Percentiles rank a stretch among this genome's conserved stretches.
phyloP scores from a whole-genome alignment of 1,140 invertebrate species.

The Aphaenogaster rudis region DNA sequence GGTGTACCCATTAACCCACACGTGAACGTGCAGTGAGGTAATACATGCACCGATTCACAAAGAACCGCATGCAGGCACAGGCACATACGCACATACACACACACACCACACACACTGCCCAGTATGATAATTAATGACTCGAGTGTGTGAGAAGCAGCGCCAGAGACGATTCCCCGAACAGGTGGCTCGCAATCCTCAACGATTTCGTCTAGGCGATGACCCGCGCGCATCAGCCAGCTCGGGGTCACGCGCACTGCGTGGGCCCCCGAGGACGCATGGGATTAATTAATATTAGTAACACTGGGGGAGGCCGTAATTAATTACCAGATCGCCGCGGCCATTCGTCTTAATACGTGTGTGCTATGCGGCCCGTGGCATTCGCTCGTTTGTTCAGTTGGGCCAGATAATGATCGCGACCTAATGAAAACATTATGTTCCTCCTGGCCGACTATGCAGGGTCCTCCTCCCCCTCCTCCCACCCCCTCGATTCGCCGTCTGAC shows the following conservation, averaged over 20 bases:
- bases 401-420: slow-evolving; percentile 80
- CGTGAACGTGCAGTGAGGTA: too few relatives aligned
- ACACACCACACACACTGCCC: not conserved
- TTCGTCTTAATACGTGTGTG: slow-evolving; percentile 79
- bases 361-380: slow-evolving; percentile 72
- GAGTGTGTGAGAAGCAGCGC: slow-evolving; percentile 65
- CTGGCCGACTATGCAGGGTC: not conserved
- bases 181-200: slow-evolving; percentile 65
- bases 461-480: not conserved
- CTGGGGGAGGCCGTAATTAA: slow-evolving; percentile 80
- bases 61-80: not conserved
- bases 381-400: slow-evolving; percentile 75
- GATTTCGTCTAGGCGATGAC: slow-evolving; percentile 62
- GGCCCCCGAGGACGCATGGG: slow-evolving; percentile 53
- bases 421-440: slow-evolving; percentile 79
- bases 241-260: slow-evolving; percentile 48
- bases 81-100: not conserved
- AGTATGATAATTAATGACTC: slow-evolving; percentile 73
- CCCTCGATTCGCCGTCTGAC: not conserved
- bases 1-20: not conserved
- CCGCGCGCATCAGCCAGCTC: slow-evolving; percentile 53
- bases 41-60: not conserved
- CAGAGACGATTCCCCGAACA: slow-evolving; percentile 73
- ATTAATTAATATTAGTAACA: slow-evolving; percentile 84
- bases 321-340: slow-evolving; percentile 71